Conservation (phyloP, 2,888 invertebrate species). For the Pachycephus smyrnensis region DNA sequence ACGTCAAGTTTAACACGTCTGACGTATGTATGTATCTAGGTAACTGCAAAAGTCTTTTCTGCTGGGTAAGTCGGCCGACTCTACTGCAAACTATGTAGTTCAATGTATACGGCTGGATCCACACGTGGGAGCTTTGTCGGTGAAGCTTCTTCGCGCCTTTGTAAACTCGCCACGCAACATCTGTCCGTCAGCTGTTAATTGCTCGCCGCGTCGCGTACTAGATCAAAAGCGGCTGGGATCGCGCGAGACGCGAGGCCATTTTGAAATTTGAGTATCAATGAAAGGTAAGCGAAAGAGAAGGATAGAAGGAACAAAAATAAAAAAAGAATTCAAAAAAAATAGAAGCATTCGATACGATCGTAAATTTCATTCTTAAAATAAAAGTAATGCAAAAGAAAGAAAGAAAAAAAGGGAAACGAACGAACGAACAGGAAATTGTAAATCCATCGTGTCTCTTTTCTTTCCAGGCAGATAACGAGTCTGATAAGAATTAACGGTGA, state of each 20-base stretch:
- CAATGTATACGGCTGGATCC: not conserved
- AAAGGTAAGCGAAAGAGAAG: not conserved
- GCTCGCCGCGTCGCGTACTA: conserved; percentile 1
- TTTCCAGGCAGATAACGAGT: not conserved
- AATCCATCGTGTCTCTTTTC: not conserved
- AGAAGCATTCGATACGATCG: not conserved
- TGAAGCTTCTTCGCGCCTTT: not conserved
- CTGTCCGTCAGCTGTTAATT: conserved; percentile 20
- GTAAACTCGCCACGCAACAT: conserved; percentile 13
- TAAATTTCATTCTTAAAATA: not conserved
- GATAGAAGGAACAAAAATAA: too few species aligned
- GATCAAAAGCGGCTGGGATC: conserved; percentile 4
- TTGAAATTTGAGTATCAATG: not conserved
- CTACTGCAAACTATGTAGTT: not conserved
- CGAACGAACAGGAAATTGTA: not conserved
- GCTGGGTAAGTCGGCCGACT: not conserved
- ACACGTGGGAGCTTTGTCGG: conserved; percentile 2
- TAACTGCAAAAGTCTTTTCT: not conserved
- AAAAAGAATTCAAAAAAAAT: too few species aligned
- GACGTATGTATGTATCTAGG: not conserved
- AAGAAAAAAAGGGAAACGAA: not conserved
- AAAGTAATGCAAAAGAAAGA: not conserved
- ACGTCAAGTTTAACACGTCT: not conserved
- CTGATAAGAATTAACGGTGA: not conserved
- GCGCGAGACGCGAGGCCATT: not conserved